phyloP scores from a whole-genome alignment of 2,888 invertebrate species.

The Stramonita haemastoma region DNA sequence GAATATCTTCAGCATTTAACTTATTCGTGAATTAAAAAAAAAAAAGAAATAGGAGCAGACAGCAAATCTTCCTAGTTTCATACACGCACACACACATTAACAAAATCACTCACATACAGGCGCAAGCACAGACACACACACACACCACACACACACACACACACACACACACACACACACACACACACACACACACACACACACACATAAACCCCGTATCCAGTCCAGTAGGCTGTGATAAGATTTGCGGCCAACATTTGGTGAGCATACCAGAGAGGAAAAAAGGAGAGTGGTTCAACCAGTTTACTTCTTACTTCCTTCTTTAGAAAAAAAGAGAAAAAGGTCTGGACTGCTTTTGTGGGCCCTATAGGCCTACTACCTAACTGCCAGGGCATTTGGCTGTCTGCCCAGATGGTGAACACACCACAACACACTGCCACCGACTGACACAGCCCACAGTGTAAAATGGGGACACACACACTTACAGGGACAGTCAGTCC shows the following conservation, averaged over 20 bases:
- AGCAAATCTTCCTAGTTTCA: too few species aligned
- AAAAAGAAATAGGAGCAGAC: too few species aligned
- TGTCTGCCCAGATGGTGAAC: neutral
- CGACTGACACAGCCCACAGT: too few species aligned
- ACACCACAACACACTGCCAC: too few species aligned
- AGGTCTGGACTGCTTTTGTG: neutral
- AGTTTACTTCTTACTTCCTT: neutral
- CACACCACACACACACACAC: neutral
- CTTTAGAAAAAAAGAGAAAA: neutral
- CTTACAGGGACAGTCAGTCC: neutral
- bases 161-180: too few species aligned
- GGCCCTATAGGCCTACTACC: neutral
- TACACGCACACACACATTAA: too few species aligned
- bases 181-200: neutral
- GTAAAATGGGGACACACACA: neutral
- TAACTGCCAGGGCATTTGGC: conserved; percentile 15
- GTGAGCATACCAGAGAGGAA: neutral
- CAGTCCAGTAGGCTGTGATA: neutral
- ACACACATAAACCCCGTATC: neutral
- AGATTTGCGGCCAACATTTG: neutral
- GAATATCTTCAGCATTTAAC: too few species aligned
- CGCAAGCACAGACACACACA: too few species aligned
- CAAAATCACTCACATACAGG: too few species aligned
- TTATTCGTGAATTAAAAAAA: too few species aligned
- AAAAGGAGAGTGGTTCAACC: neutral